phyloP scores from a whole-genome alignment of 2,113 vertebrate species.

The Planiliza haematocheilus region DNA sequence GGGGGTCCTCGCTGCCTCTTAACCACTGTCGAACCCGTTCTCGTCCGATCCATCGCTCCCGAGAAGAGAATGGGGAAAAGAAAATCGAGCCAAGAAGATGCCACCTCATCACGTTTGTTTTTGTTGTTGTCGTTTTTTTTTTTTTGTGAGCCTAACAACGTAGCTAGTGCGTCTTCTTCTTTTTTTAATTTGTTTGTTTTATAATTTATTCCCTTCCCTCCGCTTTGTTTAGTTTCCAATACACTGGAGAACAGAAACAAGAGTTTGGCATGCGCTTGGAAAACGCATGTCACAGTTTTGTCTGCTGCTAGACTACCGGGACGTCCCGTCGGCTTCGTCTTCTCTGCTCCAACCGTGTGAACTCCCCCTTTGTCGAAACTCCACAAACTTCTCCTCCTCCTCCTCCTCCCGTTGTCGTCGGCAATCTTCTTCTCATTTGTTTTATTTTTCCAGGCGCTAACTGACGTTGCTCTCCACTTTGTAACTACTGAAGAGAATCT shows the following conservation, averaged over 20 bases:
- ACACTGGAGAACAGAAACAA: slow-evolving; percentile 66
- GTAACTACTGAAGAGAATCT: slow-evolving; percentile 89
- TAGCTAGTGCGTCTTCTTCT: slow-evolving; percentile 50
- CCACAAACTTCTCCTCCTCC: background rate
- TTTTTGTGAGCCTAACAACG: no score
- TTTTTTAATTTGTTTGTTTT: slow-evolving; percentile 6
- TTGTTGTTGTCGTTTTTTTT: slow-evolving; percentile 44
- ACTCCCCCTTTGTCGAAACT: no score
- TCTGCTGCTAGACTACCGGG: slow-evolving; percentile 52
- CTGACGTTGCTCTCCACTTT: slow-evolving; percentile 84
- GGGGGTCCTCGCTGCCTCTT: slow-evolving; percentile 11
- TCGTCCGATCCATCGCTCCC: slow-evolving; percentile 17
- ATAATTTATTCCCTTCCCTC: slow-evolving; percentile 28
- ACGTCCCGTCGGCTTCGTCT: background rate
- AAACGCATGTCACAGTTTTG: slow-evolving; percentile 52
- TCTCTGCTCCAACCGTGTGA: slow-evolving; percentile 21
- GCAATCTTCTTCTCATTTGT: slow-evolving; percentile 26
- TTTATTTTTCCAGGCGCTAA: slow-evolving; percentile 64
- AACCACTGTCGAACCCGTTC: slow-evolving; percentile 6
- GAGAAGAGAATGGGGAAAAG: background rate
- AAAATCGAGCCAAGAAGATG: slow-evolving; percentile 63
- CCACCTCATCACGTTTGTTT: slow-evolving; percentile 44
- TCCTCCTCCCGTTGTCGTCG: background rate
- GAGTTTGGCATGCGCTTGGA: slow-evolving; percentile 50
- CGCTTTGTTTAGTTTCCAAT: slow-evolving; percentile 28